Base-by-base conservation (phyloP, 2,888 invertebrate genomes). In the Teinopalpus imperialis region DNA sequence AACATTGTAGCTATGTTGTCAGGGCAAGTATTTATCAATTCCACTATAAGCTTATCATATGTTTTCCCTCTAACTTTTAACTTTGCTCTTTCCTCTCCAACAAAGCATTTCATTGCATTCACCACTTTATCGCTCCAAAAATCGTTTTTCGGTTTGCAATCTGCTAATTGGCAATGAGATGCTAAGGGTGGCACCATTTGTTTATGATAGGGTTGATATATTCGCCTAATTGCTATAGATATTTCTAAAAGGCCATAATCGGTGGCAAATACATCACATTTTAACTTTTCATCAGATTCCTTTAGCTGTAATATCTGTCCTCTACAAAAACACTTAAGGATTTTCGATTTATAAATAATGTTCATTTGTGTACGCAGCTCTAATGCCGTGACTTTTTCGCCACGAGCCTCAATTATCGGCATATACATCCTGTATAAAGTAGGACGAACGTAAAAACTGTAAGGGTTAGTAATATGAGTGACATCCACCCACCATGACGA, bases 1-100 rank as follows among this genome's bases (percentile, higher is more conserved):
- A 70, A 26, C 56, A 65, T 47, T 4, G 63, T 65, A 1, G 63
- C 56, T 13, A 70, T 62, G 32, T 67, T 66, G 34, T 66, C 57
- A 3, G 66, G 61, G 3, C 61, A 56, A 1, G 61, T 48, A 40
- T 66, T 66, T 12, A 51, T 24, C 10, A 67, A 36, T 21, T 59
- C 53, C 1, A 69, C 66, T 2, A 58, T 26, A 5, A 61, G 43
- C 9, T 51, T 45, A 7, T 57, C 52, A 2, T 36, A 13, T 0
- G 24, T 51, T 23, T 52, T 58, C 2, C 47, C 57, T 48, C 48
- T 49, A 2, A 67, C 43, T 12, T 53, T 27, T 44, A 69, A 53
- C 31, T 52, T 57, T 4, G 60, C 53, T 40, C 44, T 35, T 37
- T 64, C 66, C 9, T 50, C 48, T 1, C 56, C 57, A 5, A 68